phyloP scores from a whole-genome alignment of 2,888 invertebrate genomes.

The Aleiodes leptofemur region DNA sequence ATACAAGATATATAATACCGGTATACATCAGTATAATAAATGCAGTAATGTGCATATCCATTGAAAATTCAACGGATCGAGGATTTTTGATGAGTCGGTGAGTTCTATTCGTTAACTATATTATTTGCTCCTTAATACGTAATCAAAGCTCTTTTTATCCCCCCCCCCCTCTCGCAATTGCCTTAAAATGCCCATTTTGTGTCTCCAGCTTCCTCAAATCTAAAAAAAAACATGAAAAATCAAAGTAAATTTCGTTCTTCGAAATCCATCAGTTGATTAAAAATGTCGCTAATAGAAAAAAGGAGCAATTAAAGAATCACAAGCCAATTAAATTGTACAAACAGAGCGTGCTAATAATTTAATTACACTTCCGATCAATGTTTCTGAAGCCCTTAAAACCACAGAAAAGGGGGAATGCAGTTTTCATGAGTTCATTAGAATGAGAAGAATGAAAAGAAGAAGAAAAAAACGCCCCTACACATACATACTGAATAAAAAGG shows the following conservation, averaged over 20 bases:
- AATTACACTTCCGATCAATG: slow-evolving; percentile 35
- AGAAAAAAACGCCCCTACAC: background rate
- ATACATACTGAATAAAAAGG: background rate
- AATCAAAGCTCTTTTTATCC: slow-evolving; percentile 4
- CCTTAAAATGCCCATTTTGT: no score
- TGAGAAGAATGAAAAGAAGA: background rate
- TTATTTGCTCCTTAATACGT: slow-evolving; percentile 14
- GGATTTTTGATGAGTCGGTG: slow-evolving; percentile 19
- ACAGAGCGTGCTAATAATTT: slow-evolving; percentile 66
- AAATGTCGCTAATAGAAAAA: background rate
- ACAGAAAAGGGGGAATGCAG: background rate
- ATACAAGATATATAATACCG: slow-evolving; percentile 40
- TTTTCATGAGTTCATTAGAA: slow-evolving; percentile 5
- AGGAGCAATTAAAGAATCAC: slow-evolving; percentile 29
- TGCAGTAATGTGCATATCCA: slow-evolving; percentile 35
- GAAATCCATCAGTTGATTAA: background rate
- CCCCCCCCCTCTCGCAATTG: no score
- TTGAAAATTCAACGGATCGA: slow-evolving; percentile 45
- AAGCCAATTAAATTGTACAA: slow-evolving; percentile 67
- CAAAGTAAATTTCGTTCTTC: background rate
- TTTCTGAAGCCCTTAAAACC: slow-evolving; percentile 17
- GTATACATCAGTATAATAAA: slow-evolving; percentile 11
- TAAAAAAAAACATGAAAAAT: no score
- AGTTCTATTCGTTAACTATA: slow-evolving; percentile 3
- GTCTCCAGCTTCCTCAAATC: no score